A percentile compares a stretch with the other conserved stretches of the same genome.
Evolutionary conservation across 2,888 invertebrate species (phyloP).

Genomic region (Rhogogaster chlorosoma): DNA sequence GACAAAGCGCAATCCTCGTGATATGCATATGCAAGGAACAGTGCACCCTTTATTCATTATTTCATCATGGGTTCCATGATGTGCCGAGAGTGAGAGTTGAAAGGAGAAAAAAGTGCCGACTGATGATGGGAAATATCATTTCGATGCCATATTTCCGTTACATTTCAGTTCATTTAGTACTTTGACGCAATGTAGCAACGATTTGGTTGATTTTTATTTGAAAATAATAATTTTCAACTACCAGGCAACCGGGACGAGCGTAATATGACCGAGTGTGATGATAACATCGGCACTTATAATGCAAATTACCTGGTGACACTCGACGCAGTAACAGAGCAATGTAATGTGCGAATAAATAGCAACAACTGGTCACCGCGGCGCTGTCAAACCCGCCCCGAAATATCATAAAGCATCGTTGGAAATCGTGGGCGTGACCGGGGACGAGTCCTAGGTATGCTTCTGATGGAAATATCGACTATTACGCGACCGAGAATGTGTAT

Average conservation of each 20-base stretch:
- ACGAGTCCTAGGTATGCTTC: constrained; percentile 76
- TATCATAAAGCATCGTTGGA: constrained; percentile 74
- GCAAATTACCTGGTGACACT: constrained; percentile 77
- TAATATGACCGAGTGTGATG: constrained; percentile 71
- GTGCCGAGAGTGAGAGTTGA: not conserved
- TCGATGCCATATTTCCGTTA: not conserved
- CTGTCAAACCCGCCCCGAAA: constrained; percentile 76
- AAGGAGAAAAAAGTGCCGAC: not conserved
- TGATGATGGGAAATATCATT: not conserved
- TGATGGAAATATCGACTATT: constrained; percentile 78
- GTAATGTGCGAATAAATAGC: constrained; percentile 78
- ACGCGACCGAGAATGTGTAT: constrained; percentile 76
- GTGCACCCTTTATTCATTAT: not conserved
- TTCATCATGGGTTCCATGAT: not conserved
- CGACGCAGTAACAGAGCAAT: constrained; percentile 75
- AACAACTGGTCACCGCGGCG: constrained; percentile 75
- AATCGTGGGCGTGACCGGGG: constrained; percentile 69
- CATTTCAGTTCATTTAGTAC: not conserved
- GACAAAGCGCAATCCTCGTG: not conserved
- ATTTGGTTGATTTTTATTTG: not conserved
- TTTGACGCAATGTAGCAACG: not conserved
- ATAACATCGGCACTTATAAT: constrained; percentile 77
- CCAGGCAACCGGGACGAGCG: constrained; percentile 1
- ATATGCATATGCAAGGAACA: not conserved
- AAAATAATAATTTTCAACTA: not conserved